Evolutionary conservation across 2,113 vertebrate genomes (phyloP).

Genomic region (Apteryx mantelli): DNA sequence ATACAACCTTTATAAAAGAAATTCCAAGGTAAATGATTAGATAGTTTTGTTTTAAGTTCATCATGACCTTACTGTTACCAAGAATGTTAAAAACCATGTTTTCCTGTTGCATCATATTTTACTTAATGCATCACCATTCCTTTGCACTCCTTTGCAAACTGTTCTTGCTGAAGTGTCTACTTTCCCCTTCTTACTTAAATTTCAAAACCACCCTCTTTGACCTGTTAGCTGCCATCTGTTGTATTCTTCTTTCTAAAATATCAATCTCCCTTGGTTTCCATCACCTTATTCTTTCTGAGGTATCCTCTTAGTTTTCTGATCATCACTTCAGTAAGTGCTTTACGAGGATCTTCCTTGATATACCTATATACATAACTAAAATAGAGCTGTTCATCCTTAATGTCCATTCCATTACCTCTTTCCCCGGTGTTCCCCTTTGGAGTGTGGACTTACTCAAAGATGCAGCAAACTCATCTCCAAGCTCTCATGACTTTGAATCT

Average conservation of each 20-base stretch:
- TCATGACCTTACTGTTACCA: neutral
- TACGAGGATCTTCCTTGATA: neutral
- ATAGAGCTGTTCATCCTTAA: neutral
- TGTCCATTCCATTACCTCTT: neutral
- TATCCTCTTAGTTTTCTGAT: neutral
- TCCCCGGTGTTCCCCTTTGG: neutral
- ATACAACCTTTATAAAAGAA: neutral
- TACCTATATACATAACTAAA: neutral
- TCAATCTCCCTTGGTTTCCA: neutral
- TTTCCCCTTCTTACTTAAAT: neutral
- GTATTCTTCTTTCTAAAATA: neutral
- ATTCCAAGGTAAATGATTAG: neutral
- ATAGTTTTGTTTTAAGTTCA: neutral
- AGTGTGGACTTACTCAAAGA: neutral
- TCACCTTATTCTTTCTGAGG: neutral
- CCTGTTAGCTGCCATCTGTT: neutral
- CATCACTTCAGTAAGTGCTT: neutral
- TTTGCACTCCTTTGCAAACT: neutral
- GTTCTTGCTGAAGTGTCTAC: neutral
- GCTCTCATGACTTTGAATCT: neutral
- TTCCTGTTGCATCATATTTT: neutral
- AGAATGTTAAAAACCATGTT: neutral
- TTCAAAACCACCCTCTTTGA: neutral
- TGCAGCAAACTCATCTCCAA: neutral
- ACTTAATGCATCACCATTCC: neutral